Evolutionary conservation across 2,113 vertebrate genomes (phyloP).

Genomic region (Neotragus moschatus): DNA sequence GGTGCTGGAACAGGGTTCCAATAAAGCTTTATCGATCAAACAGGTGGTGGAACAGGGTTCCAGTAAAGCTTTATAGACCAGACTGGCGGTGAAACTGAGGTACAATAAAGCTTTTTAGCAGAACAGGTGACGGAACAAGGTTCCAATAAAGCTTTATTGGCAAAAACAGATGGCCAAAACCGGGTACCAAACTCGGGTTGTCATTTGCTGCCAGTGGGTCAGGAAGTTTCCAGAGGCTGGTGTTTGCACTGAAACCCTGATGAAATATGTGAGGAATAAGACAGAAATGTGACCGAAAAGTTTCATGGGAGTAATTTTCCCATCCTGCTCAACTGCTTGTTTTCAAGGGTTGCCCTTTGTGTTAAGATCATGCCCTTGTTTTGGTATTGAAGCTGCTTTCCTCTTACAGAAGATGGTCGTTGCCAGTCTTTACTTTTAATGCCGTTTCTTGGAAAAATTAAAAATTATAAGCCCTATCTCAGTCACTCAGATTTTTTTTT

Average conservation of each 20-base stretch:
- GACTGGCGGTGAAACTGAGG: rapidly evolving
- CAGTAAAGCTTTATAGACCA: rapidly evolving
- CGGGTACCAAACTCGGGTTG: rapidly evolving
- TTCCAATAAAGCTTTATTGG: neutral
- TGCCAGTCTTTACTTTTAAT: neutral
- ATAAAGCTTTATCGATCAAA: neutral
- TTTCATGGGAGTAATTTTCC: neutral
- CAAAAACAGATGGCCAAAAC: neutral
- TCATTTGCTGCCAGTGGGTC: rapidly evolving
- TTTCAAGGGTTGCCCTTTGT: neutral
- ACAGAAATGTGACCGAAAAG: rapidly evolving
- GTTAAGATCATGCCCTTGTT: rapidly evolving
- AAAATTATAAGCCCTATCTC: rapidly evolving
- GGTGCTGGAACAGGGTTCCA: rapidly evolving
- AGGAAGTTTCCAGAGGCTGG: neutral
- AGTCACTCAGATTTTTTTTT: rapidly evolving
- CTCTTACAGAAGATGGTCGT: neutral
- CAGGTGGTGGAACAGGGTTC: rapidly evolving
- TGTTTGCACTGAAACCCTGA: neutral
- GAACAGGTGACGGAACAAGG: rapidly evolving
- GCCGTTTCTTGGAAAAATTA: no score
- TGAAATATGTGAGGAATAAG: neutral
- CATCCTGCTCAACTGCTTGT: rapidly evolving
- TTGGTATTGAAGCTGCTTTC: neutral
- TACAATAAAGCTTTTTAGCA: neutral